Conservation (phyloP, 2,113 vertebrate genomes). For the Ochotona princeps region DNA sequence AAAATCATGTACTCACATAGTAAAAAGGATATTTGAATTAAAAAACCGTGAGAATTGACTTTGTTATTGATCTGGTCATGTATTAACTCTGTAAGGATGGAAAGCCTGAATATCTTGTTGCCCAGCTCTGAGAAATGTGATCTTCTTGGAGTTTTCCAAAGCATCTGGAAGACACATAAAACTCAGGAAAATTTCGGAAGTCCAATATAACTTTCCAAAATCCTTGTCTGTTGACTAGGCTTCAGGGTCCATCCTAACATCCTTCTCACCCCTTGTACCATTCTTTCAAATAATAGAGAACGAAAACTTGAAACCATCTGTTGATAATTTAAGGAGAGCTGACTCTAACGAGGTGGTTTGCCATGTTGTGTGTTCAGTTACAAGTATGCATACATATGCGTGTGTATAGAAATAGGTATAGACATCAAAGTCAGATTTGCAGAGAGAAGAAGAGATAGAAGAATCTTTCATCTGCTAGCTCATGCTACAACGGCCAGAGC, state of each 20-base stretch:
- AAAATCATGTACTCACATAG: neutral
- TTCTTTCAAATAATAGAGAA: slow-evolving; percentile 20
- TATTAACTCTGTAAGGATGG: neutral
- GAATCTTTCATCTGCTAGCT: too few relatives aligned
- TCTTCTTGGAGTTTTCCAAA: slow-evolving; percentile 13
- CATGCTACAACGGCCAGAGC: too few relatives aligned
- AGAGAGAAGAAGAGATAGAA: too few relatives aligned
- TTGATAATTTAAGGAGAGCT: slow-evolving; percentile 10
- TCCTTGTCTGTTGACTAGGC: neutral
- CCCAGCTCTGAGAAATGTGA: neutral
- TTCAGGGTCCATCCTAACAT: neutral
- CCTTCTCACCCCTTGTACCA: neutral
- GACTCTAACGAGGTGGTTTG: slow-evolving; percentile 26
- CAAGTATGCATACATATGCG: neutral
- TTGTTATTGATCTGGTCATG: neutral
- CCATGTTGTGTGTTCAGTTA: neutral
- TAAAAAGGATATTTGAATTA: slow-evolving; percentile 23
- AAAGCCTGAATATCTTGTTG: neutral
- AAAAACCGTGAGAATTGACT: slow-evolving; percentile 8
- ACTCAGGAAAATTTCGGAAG: neutral
- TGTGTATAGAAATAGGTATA: too few relatives aligned
- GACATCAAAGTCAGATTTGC: too few relatives aligned
- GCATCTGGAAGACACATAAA: neutral
- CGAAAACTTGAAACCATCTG: slow-evolving; percentile 23
- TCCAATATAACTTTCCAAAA: neutral